Base-by-base conservation (phyloP, 2,888 invertebrate genomes). In the Serrognathus titanus region DNA sequence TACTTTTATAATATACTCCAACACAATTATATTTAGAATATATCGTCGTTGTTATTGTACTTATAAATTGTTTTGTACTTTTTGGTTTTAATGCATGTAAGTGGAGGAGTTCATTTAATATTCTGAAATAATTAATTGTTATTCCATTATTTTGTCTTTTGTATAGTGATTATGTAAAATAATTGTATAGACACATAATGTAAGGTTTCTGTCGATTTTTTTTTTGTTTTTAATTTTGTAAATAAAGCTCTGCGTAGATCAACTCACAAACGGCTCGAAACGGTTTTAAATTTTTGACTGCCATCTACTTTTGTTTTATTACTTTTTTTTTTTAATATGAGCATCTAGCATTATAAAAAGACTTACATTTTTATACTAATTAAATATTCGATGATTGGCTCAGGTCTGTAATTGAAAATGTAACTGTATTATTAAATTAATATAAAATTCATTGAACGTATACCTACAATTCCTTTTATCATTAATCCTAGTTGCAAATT, bases 371-470 rank as follows among this genome's bases (percentile, higher is more conserved):
- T 43, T 43, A 43, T 43, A 43, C 43, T 43, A 43, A 43, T 20
- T 43, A 3, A 43, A 43, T 43, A 43, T 43, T 43, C 2, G 13
- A 43, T 31, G 24, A 31, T 31, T 31, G 24, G 24, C 24, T 31
- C 24, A 16, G 43, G 43, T 43, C 43, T 43, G 43, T 43, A 43
- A 43, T 43, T 43, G 43, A 52, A 36, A 45, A 43, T 37, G 43
- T 52, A 36, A 43, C 36, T 52, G 37, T 43, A 49, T 49, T 49
- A 38, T 43, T 43, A 43, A 43, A 45, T 52, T 43, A 52, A 52
- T 52, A 43, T 43, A 41, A 51, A 52, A 52, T 24, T 41, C 24
- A 40, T 35, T 38, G 40, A 20, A 52, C 35, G 12, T 52, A 11
- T 48, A 7, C 13, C 7, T 49, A 36, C 5, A 38, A n/a, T 49